Conservation (phyloP, 2,888 invertebrate genomes). For the Hypolimnas misippus region DNA sequence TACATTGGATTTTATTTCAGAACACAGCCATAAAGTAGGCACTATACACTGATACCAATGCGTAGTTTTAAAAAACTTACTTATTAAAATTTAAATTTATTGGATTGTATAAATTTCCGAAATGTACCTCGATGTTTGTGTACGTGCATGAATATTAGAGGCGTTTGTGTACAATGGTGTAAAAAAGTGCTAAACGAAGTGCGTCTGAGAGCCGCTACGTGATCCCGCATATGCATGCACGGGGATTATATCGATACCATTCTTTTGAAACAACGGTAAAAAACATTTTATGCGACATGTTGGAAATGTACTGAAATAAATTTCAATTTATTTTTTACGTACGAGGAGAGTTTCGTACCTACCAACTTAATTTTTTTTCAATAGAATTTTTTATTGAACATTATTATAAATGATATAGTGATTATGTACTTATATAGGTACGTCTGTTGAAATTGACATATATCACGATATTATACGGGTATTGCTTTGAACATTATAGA, state of each 20-base stretch:
- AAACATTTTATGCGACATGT: background rate
- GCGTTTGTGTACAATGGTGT: conserved; percentile 26
- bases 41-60: too few species aligned
- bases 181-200: conserved; percentile 30
- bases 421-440: too few species aligned
- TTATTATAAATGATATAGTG: too few species aligned
- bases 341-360: too few species aligned
- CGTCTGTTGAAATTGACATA: too few species aligned
- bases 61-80: background rate
- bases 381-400: too few species aligned
- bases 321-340: background rate
- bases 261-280: background rate
- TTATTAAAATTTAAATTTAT: background rate
- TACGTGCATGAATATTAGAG: conserved; percentile 28
- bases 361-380: too few species aligned
- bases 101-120: background rate
- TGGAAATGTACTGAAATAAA: too few species aligned
- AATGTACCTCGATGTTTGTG: conserved; percentile 13
- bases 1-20: too few species aligned
- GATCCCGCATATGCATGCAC: conserved; percentile 26
- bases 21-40: too few species aligned
- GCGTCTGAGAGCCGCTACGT: conserved; percentile 33
- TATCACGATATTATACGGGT: too few species aligned
- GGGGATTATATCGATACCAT: conserved; percentile 11
- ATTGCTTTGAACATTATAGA: too few species aligned